Conservation (phyloP, 2,888 invertebrate genomes). For the Trisateles emortualis region DNA sequence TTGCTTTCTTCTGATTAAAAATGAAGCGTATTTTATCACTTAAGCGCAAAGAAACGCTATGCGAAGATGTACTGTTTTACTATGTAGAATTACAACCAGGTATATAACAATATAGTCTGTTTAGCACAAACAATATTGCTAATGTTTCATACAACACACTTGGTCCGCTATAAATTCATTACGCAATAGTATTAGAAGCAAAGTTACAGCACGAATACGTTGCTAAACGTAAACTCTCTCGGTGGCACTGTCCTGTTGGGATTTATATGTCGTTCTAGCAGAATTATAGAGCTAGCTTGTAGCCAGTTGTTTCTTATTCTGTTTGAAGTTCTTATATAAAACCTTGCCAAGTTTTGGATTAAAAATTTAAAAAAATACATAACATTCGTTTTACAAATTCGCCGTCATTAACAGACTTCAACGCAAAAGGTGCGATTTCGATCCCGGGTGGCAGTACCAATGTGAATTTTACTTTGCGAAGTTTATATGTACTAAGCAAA, state of each 20-base stretch:
- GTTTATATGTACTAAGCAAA: no score
- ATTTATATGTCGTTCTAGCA: not conserved
- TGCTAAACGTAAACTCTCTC: not conserved
- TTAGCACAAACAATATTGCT: no score
- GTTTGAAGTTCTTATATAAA: not conserved
- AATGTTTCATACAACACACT: not conserved
- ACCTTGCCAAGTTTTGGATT: no score
- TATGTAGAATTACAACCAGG: no score
- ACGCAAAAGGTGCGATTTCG: no score
- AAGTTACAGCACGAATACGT: not conserved
- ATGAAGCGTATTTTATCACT: not conserved
- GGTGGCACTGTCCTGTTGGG: not conserved
- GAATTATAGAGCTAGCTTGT: not conserved
- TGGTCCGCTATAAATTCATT: not conserved
- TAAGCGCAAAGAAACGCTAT: not conserved
- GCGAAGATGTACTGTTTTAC: not conserved
- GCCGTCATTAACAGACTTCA: no score
- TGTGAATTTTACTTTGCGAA: no score
- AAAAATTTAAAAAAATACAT: no score
- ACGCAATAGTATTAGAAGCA: conserved; percentile 1
- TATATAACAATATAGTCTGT: no score
- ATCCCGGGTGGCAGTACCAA: no score
- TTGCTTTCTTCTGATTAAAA: not conserved
- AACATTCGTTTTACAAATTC: no score
- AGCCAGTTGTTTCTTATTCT: not conserved